Percentiles rank a stretch among this genome's conserved stretches.
Conservation (phyloP, 2,888 invertebrate species). For the Rhaphigaster nebulosa region DNA sequence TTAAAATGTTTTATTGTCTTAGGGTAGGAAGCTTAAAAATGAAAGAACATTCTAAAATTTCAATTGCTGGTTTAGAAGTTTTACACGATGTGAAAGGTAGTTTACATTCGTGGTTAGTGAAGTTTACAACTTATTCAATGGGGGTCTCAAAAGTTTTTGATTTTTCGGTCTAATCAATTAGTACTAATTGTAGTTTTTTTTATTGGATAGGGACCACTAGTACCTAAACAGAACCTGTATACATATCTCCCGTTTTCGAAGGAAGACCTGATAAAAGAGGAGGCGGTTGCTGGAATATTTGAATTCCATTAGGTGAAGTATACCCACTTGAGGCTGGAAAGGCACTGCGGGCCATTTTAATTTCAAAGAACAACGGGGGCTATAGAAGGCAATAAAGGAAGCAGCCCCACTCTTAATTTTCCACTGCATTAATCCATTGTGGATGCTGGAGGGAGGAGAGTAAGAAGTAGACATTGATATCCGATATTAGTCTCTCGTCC, state of each 20-base stretch:
- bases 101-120: no score
- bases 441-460: not conserved
- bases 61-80: no score
- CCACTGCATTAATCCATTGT: slow-evolving; percentile 57
- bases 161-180: no score
- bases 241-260: not conserved
- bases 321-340: slow-evolving; percentile 1
- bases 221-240: not conserved
- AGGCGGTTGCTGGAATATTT: slow-evolving; percentile 37
- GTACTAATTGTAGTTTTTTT: no score
- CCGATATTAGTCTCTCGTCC: slow-evolving; percentile 21
- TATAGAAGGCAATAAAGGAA: slow-evolving; percentile 40
- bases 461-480: not conserved
- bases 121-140: no score
- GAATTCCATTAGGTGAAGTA: slow-evolving; percentile 57
- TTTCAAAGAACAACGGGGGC: slow-evolving; percentile 54
- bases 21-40: no score
- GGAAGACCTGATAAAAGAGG: not conserved
- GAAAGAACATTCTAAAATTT: no score
- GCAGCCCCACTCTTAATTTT: slow-evolving; percentile 56
- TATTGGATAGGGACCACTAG: no score
- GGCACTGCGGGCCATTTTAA: slow-evolving; percentile 48
- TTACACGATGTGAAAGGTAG: no score
- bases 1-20: no score
- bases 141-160: no score